These are phyloP conservation scores for Physella acuta DNA, from an alignment of 1,140 invertebrate genomes.

Conservation along the genomic window DNA sequence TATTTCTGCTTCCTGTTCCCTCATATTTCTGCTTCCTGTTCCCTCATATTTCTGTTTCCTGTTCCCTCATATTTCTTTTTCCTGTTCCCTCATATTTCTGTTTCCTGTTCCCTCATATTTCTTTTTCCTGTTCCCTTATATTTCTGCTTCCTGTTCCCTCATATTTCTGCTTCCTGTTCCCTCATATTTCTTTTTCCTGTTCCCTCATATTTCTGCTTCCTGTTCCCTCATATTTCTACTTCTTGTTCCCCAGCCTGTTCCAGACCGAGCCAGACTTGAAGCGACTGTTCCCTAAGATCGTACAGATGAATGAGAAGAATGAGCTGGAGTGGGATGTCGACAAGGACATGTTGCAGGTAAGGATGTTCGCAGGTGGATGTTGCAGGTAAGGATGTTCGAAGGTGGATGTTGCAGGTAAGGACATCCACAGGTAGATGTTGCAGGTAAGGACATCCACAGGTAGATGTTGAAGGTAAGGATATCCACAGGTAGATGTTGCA, in stretches of 20 bases:
- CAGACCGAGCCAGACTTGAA: constrained; percentile 49
- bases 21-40: background rate
- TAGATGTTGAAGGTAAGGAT: too few species aligned
- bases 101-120: background rate
- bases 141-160: background rate
- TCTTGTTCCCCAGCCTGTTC: constrained; percentile 6
- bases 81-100: background rate
- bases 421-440: too few species aligned
- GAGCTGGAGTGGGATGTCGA: constrained; percentile 53
- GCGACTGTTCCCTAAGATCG: constrained; percentile 49
- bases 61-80: background rate
- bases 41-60: background rate
- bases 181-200: too few species aligned
- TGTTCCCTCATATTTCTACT: background rate
- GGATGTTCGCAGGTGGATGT: too few species aligned
- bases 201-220: background rate
- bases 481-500: too few species aligned
- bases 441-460: too few species aligned
- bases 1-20: background rate
- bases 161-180: background rate
- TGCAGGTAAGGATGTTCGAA: too few species aligned
- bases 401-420: too few species aligned
- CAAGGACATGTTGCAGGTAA: constrained; percentile 42
- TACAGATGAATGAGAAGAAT: constrained; percentile 47
- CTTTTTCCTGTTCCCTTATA: background rate